Base-by-base conservation (phyloP, 2,113 vertebrate species). In the Pelusios castaneus region DNA sequence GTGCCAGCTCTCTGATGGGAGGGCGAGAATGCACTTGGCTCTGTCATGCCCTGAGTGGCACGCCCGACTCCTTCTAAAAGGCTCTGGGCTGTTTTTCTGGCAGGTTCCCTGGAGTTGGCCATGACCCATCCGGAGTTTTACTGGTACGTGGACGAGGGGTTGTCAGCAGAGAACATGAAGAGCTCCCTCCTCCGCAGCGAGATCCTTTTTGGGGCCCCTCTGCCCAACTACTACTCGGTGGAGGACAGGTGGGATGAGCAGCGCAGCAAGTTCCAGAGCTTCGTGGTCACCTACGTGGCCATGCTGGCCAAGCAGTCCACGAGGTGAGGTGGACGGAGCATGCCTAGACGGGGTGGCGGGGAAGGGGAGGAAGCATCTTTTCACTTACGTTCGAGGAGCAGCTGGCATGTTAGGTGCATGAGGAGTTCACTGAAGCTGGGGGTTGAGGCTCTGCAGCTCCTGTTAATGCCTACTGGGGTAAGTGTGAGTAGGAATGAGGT, bases 121-220 rank as follows among this genome's bases (percentile, higher is more conserved):
- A 99, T 99, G 98, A 99, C 99, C 38, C 99, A 99, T 96, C 99
- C 99, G 0, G 99, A 99, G 94, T 99, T 99, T 98, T 99, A 99
- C 98, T 99, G 99, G 99, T 99, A 99, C 0, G 99, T 99, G 97
- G 99, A 99, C 3, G 99, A 99, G 97, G 98, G 97, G 2, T 97
- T 99, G 63, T 99, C 99, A 2, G 99, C 98, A 0, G 99, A 99
- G 96, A 98, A 98, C 93, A 98, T 98, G 95, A 99, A 98, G 92
- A 99, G 99, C 96, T 98, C 99, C 41, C 98, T 99, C 80, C 97
- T 99, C 82, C 98, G 99, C 84, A 99, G 99, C 0, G 99, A 99
- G 96, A 99, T 99, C 96, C 98, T 99, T 94, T 99, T 99, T 0
- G 99, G 99, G 24, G 99, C 99, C 0, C 99, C 99, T 0, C 97